A percentile compares a stretch with the other conserved stretches of the same genome.
phyloP scores from a whole-genome alignment of 1,140 invertebrate genomes.

The Cyclina sinensis region DNA sequence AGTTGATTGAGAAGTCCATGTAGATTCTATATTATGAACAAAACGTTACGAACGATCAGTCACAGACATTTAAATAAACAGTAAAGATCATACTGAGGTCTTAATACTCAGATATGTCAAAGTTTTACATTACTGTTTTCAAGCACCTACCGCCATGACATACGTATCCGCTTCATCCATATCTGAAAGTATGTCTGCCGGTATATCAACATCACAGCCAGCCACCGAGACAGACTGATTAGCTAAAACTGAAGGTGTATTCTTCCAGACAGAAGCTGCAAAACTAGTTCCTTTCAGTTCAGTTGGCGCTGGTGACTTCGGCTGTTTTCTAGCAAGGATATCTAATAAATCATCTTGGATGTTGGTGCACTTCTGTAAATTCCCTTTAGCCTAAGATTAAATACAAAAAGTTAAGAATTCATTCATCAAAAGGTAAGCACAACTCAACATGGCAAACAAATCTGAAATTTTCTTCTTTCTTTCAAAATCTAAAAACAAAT shows the following conservation, averaged over 20 bases:
- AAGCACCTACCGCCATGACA: neutral
- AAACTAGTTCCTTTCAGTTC: neutral
- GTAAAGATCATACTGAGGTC: neutral
- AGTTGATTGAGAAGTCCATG: too few relatives aligned
- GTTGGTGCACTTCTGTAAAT: neutral
- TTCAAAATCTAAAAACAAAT: too few relatives aligned
- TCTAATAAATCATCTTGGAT: neutral
- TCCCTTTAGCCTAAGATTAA: neutral
- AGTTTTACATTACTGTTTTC: too few relatives aligned
- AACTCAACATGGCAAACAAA: too few relatives aligned
- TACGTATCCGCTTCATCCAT: neutral
- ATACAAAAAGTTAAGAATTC: too few relatives aligned
- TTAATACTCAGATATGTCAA: neutral
- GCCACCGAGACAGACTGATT: neutral
- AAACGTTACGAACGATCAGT: neutral
- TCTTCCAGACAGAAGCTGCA: neutral
- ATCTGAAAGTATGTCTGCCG: neutral
- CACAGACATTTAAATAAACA: neutral
- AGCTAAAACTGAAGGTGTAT: neutral
- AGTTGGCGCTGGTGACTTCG: conserved; percentile 11
- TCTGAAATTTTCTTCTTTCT: too few relatives aligned
- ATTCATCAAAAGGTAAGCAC: too few relatives aligned
- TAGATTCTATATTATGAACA: neutral
- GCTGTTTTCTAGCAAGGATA: neutral
- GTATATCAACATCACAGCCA: conserved; percentile 16